Percentiles rank a stretch among this genome's conserved stretches.
phyloP scores from a whole-genome alignment of 1,140 invertebrate species.

The Aricia agestis region DNA sequence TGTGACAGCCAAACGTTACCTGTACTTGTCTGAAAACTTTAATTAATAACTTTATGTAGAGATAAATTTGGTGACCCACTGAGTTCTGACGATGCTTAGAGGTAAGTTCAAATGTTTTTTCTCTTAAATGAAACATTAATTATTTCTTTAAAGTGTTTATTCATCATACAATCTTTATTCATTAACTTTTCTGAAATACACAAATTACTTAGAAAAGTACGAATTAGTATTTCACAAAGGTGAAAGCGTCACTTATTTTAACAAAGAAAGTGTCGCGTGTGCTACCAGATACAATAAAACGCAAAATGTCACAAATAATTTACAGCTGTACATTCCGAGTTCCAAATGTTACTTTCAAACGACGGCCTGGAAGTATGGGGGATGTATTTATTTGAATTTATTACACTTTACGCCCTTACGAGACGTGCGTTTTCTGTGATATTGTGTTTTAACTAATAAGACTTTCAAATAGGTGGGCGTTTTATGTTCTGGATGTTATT shows the following conservation, averaged over 20 bases:
- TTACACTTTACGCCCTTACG: slow-evolving; percentile 13
- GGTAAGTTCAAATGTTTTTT: too few relatives aligned
- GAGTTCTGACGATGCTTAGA: too few relatives aligned
- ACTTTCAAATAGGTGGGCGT: too few relatives aligned
- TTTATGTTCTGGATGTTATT: too few relatives aligned
- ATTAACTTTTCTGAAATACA: neutral
- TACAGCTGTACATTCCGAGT: slow-evolving; percentile 2
- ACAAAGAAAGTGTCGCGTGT: slow-evolving; percentile 1
- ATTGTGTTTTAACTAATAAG: too few relatives aligned
- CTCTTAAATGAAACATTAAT: too few relatives aligned
- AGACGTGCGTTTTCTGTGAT: neutral
- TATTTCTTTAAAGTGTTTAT: too few relatives aligned
- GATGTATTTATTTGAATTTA: slow-evolving; percentile 13
- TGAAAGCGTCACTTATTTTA: neutral
- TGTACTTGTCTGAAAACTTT: too few relatives aligned
- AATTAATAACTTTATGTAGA: too few relatives aligned
- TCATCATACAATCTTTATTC: too few relatives aligned
- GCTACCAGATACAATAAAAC: slow-evolving; percentile 11
- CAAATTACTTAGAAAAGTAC: neutral
- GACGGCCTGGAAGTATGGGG: neutral
- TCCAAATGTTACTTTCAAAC: slow-evolving; percentile 14
- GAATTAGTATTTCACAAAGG: neutral
- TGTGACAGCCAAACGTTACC: too few relatives aligned
- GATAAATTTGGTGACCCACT: too few relatives aligned
- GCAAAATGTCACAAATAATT: slow-evolving; percentile 12